These are phyloP conservation scores for Haemorhous mexicanus DNA, from an alignment of 2,113 vertebrate genomes.

Conservation along the genomic window DNA sequence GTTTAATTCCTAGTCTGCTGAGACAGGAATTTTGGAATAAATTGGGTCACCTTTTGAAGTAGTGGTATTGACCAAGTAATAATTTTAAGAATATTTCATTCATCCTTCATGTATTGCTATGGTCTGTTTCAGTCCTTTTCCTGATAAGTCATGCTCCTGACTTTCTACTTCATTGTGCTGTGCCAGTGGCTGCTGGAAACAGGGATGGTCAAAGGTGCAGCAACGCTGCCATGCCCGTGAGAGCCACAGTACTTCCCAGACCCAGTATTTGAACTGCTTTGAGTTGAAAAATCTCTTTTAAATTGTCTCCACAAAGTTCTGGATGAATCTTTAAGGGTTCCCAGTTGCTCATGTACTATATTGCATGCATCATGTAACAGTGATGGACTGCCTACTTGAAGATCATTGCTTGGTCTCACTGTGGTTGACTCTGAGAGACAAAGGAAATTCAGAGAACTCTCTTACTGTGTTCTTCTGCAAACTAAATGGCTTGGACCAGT, in stretches of 20 bases:
- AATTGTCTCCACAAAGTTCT: background rate
- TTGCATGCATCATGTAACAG: rapidly evolving
- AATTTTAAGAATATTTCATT: background rate
- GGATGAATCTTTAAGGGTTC: background rate
- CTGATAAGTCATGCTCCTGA: background rate
- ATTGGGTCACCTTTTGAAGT: background rate
- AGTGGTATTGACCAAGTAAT: background rate
- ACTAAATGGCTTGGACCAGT: background rate
- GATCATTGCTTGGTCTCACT: background rate
- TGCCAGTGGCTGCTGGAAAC: background rate
- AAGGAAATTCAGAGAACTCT: background rate
- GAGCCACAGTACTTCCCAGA: background rate
- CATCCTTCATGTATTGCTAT: background rate
- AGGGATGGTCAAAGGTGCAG: background rate
- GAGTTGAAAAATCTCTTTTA: background rate
- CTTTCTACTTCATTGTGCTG: background rate
- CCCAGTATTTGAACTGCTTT: background rate
- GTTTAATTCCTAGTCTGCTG: background rate
- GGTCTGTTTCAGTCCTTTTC: background rate
- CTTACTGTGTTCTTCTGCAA: background rate
- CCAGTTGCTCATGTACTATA: background rate
- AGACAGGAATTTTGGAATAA: background rate
- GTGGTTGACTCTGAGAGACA: background rate
- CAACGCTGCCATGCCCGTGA: background rate
- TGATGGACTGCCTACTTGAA: background rate